Evolutionary conservation across 2,113 vertebrate genomes (phyloP), one percentile per base, ranked within the genome.

Genomic region (Heloderma charlesbogerti): DNA sequence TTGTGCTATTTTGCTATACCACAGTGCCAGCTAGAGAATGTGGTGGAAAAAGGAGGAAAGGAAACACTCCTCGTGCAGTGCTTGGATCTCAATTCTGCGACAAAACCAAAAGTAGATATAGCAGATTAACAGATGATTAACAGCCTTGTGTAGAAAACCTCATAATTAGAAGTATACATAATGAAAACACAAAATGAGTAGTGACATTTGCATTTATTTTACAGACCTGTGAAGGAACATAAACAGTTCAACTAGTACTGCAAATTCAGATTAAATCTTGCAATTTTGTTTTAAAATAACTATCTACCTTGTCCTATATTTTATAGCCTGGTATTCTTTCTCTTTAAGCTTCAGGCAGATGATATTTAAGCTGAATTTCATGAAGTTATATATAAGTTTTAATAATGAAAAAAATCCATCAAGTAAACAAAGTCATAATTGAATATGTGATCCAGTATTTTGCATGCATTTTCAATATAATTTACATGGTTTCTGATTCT

Each of bases 401-500:
- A 89, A 25, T 60, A 37, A 74, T 90, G n/a, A n/a, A 84, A 84
- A 88, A 75, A 40, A 66, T 34, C 29, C 51, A n/a, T 4, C 54
- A 86, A 88, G 4, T 22, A 88, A 34, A 57, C 10, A 84, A 22
- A 27, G 8, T n/a, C 51, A 48, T 90, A 37, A 57, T 40, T 77
- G 51, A 82, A 91, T 63, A 84, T 80, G 25, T 87, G n/a, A 69
- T 86, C 51, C 10, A 20, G 34, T 40, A 60, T 31, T 88, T 60
- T 43, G 0, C 69, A 3, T 45, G 82, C 1, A 69, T 1, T 31
- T 45, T 85, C 71, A 85, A 27, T 89, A 1, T 87, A 82, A 37
- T 40, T 80, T 88, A 34, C 45, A 43, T 2, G n/a, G 31, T 63
- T 15, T 45, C 88, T 91, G 57, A 91, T 75, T 92, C 43, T 94